Evolutionary conservation across 2,888 invertebrate species (phyloP).

Genomic region (Gastracanthus pulcherrimus): DNA sequence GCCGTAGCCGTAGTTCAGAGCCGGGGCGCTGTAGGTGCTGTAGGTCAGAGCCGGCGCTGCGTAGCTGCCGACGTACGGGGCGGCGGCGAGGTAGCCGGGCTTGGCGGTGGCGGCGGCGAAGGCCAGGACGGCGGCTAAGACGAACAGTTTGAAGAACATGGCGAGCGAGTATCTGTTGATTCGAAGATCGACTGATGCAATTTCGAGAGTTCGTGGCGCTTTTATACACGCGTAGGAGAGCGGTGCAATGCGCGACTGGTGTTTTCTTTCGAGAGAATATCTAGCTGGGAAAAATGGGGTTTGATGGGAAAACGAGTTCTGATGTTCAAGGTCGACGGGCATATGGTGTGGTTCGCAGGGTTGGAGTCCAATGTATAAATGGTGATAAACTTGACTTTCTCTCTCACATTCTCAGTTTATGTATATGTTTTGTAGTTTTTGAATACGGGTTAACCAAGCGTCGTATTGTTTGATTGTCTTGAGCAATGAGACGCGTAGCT

Average conservation of each 20-base stretch:
- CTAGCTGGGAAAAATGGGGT: not conserved
- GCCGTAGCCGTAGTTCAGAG: not conserved
- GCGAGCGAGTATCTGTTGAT: slow-evolving; percentile 11
- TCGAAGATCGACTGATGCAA: slow-evolving; percentile 35
- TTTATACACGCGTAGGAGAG: slow-evolving; percentile 14
- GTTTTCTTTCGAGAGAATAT: not conserved
- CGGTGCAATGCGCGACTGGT: not conserved
- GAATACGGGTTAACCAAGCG: too few relatives aligned
- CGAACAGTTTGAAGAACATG: slow-evolving; percentile 50
- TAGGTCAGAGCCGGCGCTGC: not conserved
- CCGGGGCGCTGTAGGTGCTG: not conserved
- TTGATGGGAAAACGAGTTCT: not conserved
- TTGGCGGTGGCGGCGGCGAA: slow-evolving; percentile 37
- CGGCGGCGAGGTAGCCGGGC: slow-evolving; percentile 16
- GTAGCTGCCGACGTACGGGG: not conserved
- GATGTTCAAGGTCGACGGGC: not conserved
- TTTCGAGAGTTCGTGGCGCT: not conserved
- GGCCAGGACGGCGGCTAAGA: slow-evolving; percentile 43
- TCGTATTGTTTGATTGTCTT: too few relatives aligned
- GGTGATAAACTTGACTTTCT: too few relatives aligned
- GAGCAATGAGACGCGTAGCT: too few relatives aligned
- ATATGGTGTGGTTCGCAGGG: too few relatives aligned
- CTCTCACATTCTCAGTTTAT: too few relatives aligned
- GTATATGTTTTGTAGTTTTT: too few relatives aligned
- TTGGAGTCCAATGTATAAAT: too few relatives aligned